These are phyloP conservation scores for Phrynocephalus vlangalii DNA, from an alignment of 2,797 vertebrate genomes.

Conservation along the genomic window DNA sequence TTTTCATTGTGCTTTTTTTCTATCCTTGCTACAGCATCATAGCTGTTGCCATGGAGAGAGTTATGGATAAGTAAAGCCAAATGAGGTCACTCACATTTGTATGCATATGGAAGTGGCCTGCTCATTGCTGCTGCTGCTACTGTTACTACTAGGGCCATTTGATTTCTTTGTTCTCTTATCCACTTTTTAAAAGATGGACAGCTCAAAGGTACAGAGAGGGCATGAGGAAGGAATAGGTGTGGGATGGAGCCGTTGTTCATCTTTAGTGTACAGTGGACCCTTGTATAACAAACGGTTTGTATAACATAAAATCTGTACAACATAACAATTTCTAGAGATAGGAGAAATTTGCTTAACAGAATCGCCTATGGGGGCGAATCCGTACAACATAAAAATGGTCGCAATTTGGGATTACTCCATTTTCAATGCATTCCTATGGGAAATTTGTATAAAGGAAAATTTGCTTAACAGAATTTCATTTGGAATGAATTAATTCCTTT, in stretches of 20 bases:
- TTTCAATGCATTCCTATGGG: too few relatives aligned
- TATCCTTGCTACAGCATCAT: slow-evolving; percentile 23
- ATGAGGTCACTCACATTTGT: slow-evolving; percentile 46
- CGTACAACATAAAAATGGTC: too few relatives aligned
- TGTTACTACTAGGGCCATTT: neutral
- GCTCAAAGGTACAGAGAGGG: neutral
- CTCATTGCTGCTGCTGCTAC: neutral
- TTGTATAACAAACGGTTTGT: too few relatives aligned
- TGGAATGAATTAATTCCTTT: too few relatives aligned
- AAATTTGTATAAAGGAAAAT: too few relatives aligned
- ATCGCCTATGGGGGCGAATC: too few relatives aligned
- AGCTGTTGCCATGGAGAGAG: slow-evolving; percentile 58
- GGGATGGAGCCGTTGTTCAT: neutral
- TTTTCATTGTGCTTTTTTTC: slow-evolving; percentile 8
- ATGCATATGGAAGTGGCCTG: slow-evolving; percentile 29
- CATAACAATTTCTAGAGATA: too few relatives aligned
- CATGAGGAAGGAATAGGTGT: neutral
- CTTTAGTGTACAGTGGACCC: neutral
- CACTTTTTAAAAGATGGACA: neutral
- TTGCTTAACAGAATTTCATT: too few relatives aligned
- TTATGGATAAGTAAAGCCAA: slow-evolving; percentile 37
- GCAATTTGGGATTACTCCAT: too few relatives aligned
- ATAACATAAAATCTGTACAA: too few relatives aligned
- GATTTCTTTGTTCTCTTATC: neutral
- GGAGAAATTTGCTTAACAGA: too few relatives aligned